These are phyloP conservation scores for Centropristis striata DNA, from an alignment of 2,113 vertebrate species.

Conservation along the genomic window DNA sequence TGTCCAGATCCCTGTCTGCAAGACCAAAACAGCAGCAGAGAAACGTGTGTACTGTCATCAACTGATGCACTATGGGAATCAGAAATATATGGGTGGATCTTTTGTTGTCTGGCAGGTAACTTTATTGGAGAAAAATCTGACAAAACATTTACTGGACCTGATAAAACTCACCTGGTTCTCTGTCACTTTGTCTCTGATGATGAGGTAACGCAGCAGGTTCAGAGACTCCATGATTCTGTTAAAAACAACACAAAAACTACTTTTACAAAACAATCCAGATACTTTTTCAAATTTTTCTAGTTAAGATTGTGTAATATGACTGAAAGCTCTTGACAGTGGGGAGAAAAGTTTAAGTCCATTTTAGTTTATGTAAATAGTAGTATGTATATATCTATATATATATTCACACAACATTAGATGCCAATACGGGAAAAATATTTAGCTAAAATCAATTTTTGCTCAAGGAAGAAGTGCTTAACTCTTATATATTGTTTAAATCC, in stretches of 20 bases:
- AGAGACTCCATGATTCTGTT: slow-evolving; percentile 95
- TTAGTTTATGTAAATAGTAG: too few relatives aligned
- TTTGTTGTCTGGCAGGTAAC: neutral
- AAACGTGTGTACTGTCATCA: too few relatives aligned
- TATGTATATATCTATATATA: too few relatives aligned
- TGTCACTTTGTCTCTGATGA: slow-evolving; percentile 94
- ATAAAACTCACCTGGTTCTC: slow-evolving; percentile 88
- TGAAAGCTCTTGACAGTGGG: too few relatives aligned
- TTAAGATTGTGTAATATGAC: neutral
- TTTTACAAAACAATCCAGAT: neutral
- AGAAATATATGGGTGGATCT: neutral
- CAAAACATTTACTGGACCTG: neutral
- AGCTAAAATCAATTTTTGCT: too few relatives aligned
- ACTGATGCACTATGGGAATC: neutral
- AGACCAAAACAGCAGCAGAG: neutral
- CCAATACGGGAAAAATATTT: too few relatives aligned
- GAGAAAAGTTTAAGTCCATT: too few relatives aligned
- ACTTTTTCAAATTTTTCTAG: neutral
- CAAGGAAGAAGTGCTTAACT: too few relatives aligned
- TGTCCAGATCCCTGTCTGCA: slow-evolving; percentile 94
- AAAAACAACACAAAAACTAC: slow-evolving; percentile 7
- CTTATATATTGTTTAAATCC: too few relatives aligned
- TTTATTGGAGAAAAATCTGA: neutral
- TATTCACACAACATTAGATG: too few relatives aligned
- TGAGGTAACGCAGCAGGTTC: slow-evolving; percentile 94